Conservation (phyloP, 2,888 invertebrate species). For the Microctonus aethiopoides region DNA sequence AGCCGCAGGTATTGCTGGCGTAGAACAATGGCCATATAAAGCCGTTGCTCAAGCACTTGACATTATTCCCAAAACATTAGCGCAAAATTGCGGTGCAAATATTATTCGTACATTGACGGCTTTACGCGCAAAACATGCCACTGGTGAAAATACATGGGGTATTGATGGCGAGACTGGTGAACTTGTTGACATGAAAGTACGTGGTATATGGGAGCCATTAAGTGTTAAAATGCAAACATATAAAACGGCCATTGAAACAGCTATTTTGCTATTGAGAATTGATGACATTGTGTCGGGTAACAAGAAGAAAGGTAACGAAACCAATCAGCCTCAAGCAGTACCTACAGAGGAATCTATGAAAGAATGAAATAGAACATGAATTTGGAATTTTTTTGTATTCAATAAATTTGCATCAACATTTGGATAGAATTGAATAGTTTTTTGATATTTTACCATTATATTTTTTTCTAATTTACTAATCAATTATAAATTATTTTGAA, state of each 20-base stretch:
- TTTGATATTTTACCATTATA: slow-evolving; percentile 25
- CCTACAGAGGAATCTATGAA: slow-evolving; percentile 71
- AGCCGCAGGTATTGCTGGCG: slow-evolving; percentile 77
- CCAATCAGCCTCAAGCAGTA: slow-evolving; percentile 70
- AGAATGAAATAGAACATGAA: slow-evolving; percentile 61
- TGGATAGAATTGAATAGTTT: neutral
- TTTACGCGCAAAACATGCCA: slow-evolving; percentile 91
- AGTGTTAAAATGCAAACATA: slow-evolving; percentile 94
- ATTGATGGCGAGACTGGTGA: slow-evolving; percentile 95
- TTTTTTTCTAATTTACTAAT: slow-evolving; percentile 5
- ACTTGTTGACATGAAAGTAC: slow-evolving; percentile 89
- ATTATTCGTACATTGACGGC: slow-evolving; percentile 95
- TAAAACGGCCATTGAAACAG: slow-evolving; percentile 89
- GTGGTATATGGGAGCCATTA: slow-evolving; percentile 96
- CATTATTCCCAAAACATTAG: slow-evolving; percentile 95
- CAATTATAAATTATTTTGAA: neutral
- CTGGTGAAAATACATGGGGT: slow-evolving; percentile 80
- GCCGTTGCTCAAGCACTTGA: slow-evolving; percentile 95
- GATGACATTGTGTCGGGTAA: slow-evolving; percentile 99
- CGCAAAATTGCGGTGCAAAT: slow-evolving; percentile 99
- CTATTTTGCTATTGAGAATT: slow-evolving; percentile 93
- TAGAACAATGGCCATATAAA: slow-evolving; percentile 93
- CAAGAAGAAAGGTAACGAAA: slow-evolving; percentile 79
- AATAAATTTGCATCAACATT: neutral
- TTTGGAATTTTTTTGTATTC: neutral